Base-by-base conservation (phyloP, 2,888 invertebrate species). In the Hirtodrosophila histrioides region DNA sequence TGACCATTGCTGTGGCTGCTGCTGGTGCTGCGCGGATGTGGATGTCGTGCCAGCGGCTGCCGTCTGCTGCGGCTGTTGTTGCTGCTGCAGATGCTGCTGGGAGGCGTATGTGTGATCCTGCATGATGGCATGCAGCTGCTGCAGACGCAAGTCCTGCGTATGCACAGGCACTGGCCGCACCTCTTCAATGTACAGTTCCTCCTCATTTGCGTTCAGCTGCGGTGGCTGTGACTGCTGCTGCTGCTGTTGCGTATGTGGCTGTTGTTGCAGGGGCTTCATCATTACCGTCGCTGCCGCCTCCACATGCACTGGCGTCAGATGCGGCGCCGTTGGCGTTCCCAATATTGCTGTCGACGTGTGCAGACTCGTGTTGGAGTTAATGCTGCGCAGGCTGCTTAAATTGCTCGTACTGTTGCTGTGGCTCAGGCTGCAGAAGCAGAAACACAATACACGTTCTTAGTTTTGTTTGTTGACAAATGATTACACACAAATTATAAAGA, bases 41-140 rank as follows among this genome's bases (percentile, higher is more conserved):
- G 57, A 5, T 66, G 81, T 2, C 58, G 68, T 2, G 44, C 50
- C 35, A 39, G 54, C 27, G 5, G 35, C 27, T 17, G 53, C 3
- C 1, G 73, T 73, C 3, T 65, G 76, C 1, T 66, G 70, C 3
- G 71, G 69, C 1, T 65, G 67, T 0, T 53, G 61, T 12, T 75
- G 79, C 5, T 74, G 76, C 8, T 51, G 64, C 4, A 56, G 78
- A 4, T 64, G 81, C 48, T 79, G 86, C 43, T 74, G 87, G 1
- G 74, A 75, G 12, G 89, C 91, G 66, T 92, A 92, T 0, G 92
- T 92, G 40, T 92, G 92, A 88, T 92, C 92, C 65, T 91, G 90
- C 63, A 90, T 75, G 3, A 92, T 88, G 12, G 91, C 91, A 72
- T 92, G 91, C 29, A 92, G 48, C 39, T 88, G 88, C 63, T 90